Percentiles rank a stretch among this genome's conserved stretches.
These are phyloP conservation scores for Neomorphus geoffroyi DNA, from an alignment of 2,797 vertebrate genomes.

Conservation along the genomic window DNA sequence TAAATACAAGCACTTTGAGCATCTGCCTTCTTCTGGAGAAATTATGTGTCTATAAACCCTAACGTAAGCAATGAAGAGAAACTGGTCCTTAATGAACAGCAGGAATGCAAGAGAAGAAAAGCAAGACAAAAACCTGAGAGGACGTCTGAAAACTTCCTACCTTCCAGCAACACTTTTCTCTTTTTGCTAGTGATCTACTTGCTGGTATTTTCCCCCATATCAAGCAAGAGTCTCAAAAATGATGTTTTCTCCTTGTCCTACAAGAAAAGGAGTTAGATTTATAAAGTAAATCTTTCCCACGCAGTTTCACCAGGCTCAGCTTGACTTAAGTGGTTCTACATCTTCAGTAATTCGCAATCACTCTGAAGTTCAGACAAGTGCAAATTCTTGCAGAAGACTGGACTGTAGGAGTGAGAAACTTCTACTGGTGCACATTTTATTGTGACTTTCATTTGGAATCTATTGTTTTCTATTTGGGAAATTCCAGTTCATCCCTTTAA, in stretches of 20 bases:
- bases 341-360: constrained; percentile 8
- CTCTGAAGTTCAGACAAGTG: background rate
- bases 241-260: background rate
- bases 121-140: background rate
- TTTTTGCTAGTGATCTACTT: background rate
- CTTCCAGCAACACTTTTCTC: background rate
- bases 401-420: background rate
- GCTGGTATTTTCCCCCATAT: background rate
- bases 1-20: background rate
- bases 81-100: background rate
- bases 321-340: background rate
- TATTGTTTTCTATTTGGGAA: background rate
- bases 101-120: constrained; percentile 28
- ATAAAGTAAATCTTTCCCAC: background rate
- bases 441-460: constrained; percentile 24
- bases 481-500: background rate
- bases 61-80: constrained; percentile 46
- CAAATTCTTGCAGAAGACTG: background rate
- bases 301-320: background rate
- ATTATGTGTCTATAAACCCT: constrained; percentile 7
- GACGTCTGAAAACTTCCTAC: background rate
- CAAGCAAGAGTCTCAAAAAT: background rate
- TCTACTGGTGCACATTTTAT: constrained; percentile 12
- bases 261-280: background rate
- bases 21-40: background rate